A percentile compares a stretch with the other conserved stretches of the same genome.
Conservation (phyloP, 2,888 invertebrate genomes). For the Tholera decimalis region DNA sequence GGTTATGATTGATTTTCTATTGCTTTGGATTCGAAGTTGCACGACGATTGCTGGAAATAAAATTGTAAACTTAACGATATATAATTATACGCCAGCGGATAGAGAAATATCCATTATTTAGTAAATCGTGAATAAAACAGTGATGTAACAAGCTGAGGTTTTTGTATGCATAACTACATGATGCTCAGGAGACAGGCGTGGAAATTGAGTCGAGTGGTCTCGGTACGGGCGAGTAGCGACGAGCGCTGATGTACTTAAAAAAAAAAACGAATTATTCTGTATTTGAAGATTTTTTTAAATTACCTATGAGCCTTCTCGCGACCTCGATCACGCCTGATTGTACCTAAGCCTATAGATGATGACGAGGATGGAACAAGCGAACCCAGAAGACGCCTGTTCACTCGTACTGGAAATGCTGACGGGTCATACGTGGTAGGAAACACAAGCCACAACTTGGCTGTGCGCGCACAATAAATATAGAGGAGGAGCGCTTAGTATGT, state of each 20-base stretch:
- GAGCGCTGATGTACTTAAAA: background rate
- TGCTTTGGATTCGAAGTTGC: background rate
- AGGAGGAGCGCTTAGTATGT: too few relatives aligned
- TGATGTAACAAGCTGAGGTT: conserved; percentile 35
- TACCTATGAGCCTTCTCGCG: too few relatives aligned
- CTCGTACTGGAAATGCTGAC: too few relatives aligned
- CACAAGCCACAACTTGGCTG: too few relatives aligned
- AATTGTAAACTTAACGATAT: background rate
- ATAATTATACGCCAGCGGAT: background rate
- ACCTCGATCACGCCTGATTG: too few relatives aligned
- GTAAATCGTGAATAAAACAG: conserved; percentile 54
- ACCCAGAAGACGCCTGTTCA: too few relatives aligned
- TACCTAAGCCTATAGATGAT: too few relatives aligned
- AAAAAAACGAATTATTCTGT: background rate
- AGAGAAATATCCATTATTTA: conserved; percentile 39
- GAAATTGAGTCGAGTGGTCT: conserved; percentile 6
- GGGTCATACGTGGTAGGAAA: too few relatives aligned
- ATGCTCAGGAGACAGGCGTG: conserved; percentile 51
- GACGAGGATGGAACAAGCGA: too few relatives aligned
- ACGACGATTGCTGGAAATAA: background rate
- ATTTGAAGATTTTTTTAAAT: too few relatives aligned
- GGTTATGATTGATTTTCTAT: conserved; percentile 1
- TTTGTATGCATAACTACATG: conserved; percentile 63
- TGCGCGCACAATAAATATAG: too few relatives aligned
- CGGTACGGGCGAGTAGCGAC: background rate